phyloP scores from a whole-genome alignment of 2,888 invertebrate genomes.

The Gymnoscelis rufifasciata region DNA sequence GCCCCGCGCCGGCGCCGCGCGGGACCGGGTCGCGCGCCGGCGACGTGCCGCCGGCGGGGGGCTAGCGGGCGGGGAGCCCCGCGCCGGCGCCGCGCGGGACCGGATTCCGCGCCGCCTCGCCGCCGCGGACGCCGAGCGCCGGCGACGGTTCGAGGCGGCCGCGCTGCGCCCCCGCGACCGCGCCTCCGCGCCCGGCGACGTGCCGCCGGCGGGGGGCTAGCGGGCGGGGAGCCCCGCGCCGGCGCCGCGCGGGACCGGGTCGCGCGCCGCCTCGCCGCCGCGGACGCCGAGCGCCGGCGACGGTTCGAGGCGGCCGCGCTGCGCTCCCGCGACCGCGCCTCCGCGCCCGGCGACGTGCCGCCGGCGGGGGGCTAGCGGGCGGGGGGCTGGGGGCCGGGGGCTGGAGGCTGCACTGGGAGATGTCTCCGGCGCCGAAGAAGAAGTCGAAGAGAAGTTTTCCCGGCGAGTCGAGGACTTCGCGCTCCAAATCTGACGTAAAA shows the following conservation, averaged over 20 bases:
- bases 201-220: slow-evolving; percentile 5
- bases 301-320: slow-evolving; percentile 32
- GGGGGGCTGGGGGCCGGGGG: too few relatives aligned
- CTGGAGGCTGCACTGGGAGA: too few relatives aligned
- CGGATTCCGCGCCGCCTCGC: slow-evolving; percentile 36
- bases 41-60: too few relatives aligned
- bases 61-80: slow-evolving; percentile 9
- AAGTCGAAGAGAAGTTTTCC: too few relatives aligned
- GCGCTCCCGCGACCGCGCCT: slow-evolving; percentile 18
- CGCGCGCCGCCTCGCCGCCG: slow-evolving; percentile 26
- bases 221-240: slow-evolving; percentile 2
- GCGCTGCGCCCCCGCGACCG: slow-evolving; percentile 15
- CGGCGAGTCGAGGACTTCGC: too few relatives aligned
- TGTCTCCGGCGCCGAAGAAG: slow-evolving; percentile 31
- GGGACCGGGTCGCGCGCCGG: slow-evolving; percentile 35
- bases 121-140: slow-evolving; percentile 32
- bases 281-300: slow-evolving; percentile 27
- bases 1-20: slow-evolving; percentile 22
- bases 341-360: slow-evolving; percentile 30
- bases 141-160: slow-evolving; percentile 34
- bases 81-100: slow-evolving; percentile 28
- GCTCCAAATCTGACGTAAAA: too few relatives aligned
- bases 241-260: slow-evolving; percentile 15
- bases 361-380: slow-evolving; percentile 43
- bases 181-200: slow-evolving; percentile 3